These are phyloP conservation scores for Neodiprion pinetum DNA, from an alignment of 1,140 invertebrate species.

Conservation along the genomic window DNA sequence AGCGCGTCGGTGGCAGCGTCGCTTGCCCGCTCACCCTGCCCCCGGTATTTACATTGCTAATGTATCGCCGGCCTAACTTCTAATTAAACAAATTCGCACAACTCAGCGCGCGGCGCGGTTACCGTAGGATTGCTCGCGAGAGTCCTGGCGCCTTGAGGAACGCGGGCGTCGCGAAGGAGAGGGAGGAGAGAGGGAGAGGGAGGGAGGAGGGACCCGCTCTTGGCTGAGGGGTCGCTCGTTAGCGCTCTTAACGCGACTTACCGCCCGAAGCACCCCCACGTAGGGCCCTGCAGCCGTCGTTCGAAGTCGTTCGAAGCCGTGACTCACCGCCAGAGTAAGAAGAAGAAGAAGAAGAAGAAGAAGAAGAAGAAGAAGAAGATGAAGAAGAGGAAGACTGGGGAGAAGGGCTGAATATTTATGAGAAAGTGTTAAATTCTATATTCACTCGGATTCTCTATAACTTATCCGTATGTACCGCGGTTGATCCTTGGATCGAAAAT, in stretches of 20 bases:
- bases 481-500: not conserved
- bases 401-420: slow-evolving; percentile 61
- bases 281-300: not conserved
- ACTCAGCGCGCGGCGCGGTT: slow-evolving; percentile 47
- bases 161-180: not conserved
- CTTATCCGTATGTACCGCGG: not conserved
- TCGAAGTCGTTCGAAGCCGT: not conserved
- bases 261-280: slow-evolving; percentile 54
- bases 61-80: slow-evolving; percentile 60
- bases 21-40: slow-evolving; percentile 13
- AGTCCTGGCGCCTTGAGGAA: not conserved
- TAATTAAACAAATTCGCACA: slow-evolving; percentile 64
- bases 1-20: slow-evolving; percentile 32
- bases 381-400: slow-evolving; percentile 23
- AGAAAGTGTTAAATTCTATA: slow-evolving; percentile 59
- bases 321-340: not conserved
- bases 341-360: slow-evolving; percentile 1
- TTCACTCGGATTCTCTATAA: slow-evolving; percentile 16
- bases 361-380: not conserved
- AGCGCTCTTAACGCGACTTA: slow-evolving; percentile 60
- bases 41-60: slow-evolving; percentile 60
- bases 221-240: slow-evolving; percentile 55
- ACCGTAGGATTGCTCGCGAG: slow-evolving; percentile 42
- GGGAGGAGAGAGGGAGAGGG: not conserved
- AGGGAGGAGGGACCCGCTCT: slow-evolving; percentile 1